phyloP scores from a whole-genome alignment of 2,888 invertebrate genomes.

The Thalpophila matura region DNA sequence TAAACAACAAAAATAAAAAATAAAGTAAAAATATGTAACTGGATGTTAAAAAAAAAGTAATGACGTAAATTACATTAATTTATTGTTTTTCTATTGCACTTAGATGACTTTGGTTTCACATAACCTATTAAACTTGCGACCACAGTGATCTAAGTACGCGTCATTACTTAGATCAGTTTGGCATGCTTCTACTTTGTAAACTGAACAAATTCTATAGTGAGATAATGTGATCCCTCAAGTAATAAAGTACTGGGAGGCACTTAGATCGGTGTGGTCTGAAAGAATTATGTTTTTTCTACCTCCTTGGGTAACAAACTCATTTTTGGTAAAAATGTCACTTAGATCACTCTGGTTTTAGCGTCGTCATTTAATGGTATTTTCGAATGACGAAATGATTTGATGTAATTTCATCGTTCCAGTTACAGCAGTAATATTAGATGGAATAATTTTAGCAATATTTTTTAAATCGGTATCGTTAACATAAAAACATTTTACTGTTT shows the following conservation, averaged over 20 bases:
- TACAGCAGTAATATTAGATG: not conserved
- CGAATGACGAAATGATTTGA: too few species aligned
- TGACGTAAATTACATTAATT: conserved; percentile 14
- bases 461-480: not conserved
- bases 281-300: conserved; percentile 36
- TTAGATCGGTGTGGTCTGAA: conserved; percentile 31
- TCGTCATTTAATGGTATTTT: too few species aligned
- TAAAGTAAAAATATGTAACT: not conserved
- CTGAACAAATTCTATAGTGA: conserved; percentile 37
- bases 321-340: conserved; percentile 41
- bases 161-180: conserved; percentile 45
- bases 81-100: conserved; percentile 27
- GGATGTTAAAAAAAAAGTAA: not conserved
- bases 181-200: conserved; percentile 37
- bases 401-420: too few species aligned
- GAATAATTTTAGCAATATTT: not conserved
- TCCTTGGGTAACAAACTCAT: conserved; percentile 28
- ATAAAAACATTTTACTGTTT: not conserved
- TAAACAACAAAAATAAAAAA: too few species aligned
- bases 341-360: conserved; percentile 39
- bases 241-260: conserved; percentile 18
- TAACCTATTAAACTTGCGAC: conserved; percentile 35
- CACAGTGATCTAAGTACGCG: conserved; percentile 37
- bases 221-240: conserved; percentile 30
- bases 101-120: conserved; percentile 23